Percentiles rank a stretch among this genome's conserved stretches.
These are phyloP conservation scores for Barnardius zonarius DNA, from an alignment of 2,113 vertebrate genomes.

Conservation along the genomic window DNA sequence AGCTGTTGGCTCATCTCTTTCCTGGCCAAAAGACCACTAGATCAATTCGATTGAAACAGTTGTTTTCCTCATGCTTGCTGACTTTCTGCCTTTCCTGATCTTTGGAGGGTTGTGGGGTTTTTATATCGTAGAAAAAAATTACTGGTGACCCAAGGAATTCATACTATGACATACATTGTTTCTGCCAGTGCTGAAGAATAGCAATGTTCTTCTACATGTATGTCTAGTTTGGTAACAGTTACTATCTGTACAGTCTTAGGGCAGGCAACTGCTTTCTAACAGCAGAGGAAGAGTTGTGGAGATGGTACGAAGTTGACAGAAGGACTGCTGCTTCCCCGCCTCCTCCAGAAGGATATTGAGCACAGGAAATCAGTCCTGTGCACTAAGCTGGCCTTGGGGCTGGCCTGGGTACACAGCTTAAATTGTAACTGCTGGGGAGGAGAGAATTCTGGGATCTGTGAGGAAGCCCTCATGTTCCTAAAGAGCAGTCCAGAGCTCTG, in stretches of 20 bases:
- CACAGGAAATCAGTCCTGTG: not conserved
- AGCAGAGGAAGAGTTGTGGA: not conserved
- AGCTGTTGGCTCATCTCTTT: not conserved
- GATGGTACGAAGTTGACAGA: not conserved
- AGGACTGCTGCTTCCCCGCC: not conserved
- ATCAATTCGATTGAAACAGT: not conserved
- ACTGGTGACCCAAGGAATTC: not conserved
- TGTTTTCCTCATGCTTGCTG: not conserved
- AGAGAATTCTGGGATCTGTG: not conserved
- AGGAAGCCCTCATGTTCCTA: not conserved
- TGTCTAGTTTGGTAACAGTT: not conserved
- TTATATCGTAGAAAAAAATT: not conserved
- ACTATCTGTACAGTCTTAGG: not conserved
- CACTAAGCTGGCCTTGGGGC: not conserved
- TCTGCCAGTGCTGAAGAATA: not conserved
- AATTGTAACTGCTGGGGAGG: not conserved
- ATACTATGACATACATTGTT: not conserved
- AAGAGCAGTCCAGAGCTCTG: not conserved
- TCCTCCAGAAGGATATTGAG: not conserved
- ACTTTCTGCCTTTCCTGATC: not conserved
- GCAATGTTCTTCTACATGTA: not conserved
- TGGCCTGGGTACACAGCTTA: not conserved
- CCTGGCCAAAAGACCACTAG: not conserved
- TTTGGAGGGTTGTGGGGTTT: not conserved
- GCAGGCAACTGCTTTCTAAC: not conserved